These are phyloP conservation scores for Schizothorax lantsangensis DNA, from an alignment of 2,797 vertebrate genomes.

Conservation along the genomic window DNA sequence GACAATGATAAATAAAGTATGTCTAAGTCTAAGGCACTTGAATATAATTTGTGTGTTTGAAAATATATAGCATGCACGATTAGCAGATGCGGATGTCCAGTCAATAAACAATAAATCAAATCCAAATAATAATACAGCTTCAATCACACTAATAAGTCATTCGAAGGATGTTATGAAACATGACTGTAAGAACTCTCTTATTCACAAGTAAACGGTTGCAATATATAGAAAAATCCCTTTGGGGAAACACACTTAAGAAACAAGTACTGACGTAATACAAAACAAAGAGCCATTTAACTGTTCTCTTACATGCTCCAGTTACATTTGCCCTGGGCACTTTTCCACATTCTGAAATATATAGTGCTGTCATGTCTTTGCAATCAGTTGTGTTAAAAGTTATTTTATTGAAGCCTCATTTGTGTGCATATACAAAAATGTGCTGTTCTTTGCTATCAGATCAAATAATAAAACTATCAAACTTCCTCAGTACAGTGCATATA, in stretches of 20 bases:
- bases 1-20: no score
- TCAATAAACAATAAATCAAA: neutral
- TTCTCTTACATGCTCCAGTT: constrained; percentile 53
- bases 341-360: constrained; percentile 63
- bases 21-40: neutral
- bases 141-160: neutral
- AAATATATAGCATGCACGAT: neutral
- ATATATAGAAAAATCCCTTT: constrained; percentile 63
- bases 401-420: neutral
- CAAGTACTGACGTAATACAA: constrained; percentile 69
- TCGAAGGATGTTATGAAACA: neutral
- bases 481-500: neutral
- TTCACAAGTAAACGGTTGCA: constrained; percentile 63
- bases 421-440: neutral
- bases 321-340: constrained; percentile 41
- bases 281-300: constrained; percentile 68
- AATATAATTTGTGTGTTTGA: neutral
- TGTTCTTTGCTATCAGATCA: neutral
- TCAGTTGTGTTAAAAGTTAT: constrained; percentile 7
- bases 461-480: neutral
- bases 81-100: neutral
- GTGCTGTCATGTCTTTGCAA: neutral
- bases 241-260: constrained; percentile 69
- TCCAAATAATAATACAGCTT: neutral
- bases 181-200: constrained; percentile 21